phyloP scores from a whole-genome alignment of 1,140 invertebrate genomes.

The Bombus confusus region DNA sequence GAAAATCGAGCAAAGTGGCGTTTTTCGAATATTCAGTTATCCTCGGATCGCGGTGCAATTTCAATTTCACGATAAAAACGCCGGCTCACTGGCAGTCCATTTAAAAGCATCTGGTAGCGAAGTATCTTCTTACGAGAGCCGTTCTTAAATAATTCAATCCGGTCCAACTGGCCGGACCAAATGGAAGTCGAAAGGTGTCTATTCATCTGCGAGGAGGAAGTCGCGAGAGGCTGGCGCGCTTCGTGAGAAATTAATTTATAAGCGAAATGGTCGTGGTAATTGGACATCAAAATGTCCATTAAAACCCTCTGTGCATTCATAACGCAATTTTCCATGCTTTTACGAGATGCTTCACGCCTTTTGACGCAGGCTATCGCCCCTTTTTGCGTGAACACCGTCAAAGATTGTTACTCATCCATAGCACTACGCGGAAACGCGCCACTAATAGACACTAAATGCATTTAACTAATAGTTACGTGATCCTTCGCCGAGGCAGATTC shows the following conservation, averaged over 20 bases:
- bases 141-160: slow-evolving; percentile 28
- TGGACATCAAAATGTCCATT: slow-evolving; percentile 57
- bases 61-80: too few relatives aligned
- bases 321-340: slow-evolving; percentile 56
- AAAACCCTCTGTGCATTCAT: slow-evolving; percentile 49
- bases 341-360: slow-evolving; percentile 47
- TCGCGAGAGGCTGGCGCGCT: too few relatives aligned
- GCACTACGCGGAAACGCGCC: slow-evolving; percentile 43
- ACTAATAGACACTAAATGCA: slow-evolving; percentile 66
- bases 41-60: too few relatives aligned
- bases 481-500: slow-evolving; percentile 41
- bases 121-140: background rate
- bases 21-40: too few relatives aligned
- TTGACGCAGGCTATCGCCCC: slow-evolving; percentile 15
- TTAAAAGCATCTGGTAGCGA: background rate
- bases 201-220: background rate
- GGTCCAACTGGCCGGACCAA: slow-evolving; percentile 24
- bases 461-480: slow-evolving; percentile 60
- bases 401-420: slow-evolving; percentile 39
- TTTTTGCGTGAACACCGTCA: slow-evolving; percentile 30
- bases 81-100: background rate
- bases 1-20: too few relatives aligned
- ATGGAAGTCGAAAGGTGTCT: slow-evolving; percentile 22
- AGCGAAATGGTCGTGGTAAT: slow-evolving; percentile 51
- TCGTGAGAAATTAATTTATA: slow-evolving; percentile 51